Evolutionary conservation across 2,797 vertebrate species (phyloP).

Genomic region (Paramormyrops hopkinsi): DNA sequence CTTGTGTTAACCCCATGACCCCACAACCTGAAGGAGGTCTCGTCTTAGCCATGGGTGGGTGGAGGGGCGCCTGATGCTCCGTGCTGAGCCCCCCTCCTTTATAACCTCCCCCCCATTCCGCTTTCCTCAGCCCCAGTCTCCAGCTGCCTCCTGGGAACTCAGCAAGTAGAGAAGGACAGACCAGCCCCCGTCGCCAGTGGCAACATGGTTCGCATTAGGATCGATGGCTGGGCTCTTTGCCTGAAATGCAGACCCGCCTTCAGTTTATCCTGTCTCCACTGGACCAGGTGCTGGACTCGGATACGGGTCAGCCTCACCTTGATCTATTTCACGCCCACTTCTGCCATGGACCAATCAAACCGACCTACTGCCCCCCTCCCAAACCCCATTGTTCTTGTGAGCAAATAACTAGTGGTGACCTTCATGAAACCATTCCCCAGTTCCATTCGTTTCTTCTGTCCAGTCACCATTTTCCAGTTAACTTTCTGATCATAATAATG

Average conservation of each 20-base stretch:
- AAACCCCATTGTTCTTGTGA: not conserved
- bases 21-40: constrained; percentile 42
- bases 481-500: not conserved
- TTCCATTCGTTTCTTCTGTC: not conserved
- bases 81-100: constrained; percentile 21
- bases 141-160: constrained; percentile 5
- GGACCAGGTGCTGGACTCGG: not conserved
- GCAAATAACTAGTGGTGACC: not conserved
- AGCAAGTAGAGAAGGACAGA: not conserved
- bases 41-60: constrained; percentile 13
- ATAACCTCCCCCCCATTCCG: not conserved
- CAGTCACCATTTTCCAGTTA: not conserved
- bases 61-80: constrained; percentile 31
- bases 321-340: not conserved
- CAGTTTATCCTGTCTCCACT: not conserved
- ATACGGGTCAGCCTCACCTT: not conserved
- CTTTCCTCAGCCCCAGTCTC: constrained; percentile 13
- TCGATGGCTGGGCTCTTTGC: constrained; percentile 32
- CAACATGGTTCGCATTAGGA: constrained; percentile 40
- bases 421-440: not conserved
- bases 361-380: not conserved
- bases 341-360: not conserved
- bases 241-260: not conserved
- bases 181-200: not conserved
- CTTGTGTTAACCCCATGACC: constrained; percentile 72